phyloP scores from a whole-genome alignment of 2,888 invertebrate genomes.

The Bombyx huttoni region DNA sequence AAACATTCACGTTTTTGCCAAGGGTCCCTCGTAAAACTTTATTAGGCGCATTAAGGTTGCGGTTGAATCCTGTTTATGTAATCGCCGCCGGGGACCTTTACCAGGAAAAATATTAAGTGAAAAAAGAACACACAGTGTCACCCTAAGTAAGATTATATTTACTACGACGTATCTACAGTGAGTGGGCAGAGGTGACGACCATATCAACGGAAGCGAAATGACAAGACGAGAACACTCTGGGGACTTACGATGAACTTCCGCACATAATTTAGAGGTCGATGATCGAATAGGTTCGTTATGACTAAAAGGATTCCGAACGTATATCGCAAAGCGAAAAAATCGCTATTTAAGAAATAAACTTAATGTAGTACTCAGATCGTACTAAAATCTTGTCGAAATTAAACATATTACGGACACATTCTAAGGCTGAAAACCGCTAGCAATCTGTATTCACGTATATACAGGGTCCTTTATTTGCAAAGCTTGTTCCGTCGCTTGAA shows the following conservation, averaged over 20 bases:
- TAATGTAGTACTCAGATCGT: no score
- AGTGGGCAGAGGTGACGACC: constrained; percentile 25
- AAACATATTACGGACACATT: neutral
- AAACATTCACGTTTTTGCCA: constrained; percentile 64
- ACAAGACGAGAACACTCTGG: constrained; percentile 19
- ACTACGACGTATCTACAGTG: constrained; percentile 30
- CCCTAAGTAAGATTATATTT: constrained; percentile 54
- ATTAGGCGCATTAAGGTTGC: constrained; percentile 71
- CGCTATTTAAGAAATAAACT: neutral
- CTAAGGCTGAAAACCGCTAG: neutral
- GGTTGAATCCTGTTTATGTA: constrained; percentile 73
- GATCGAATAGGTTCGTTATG: neutral
- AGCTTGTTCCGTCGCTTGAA: constrained; percentile 29
- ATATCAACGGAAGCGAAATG: constrained; percentile 24
- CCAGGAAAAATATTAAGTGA: constrained; percentile 68
- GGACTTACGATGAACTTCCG: constrained; percentile 12
- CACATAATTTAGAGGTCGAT: neutral
- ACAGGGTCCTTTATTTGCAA: constrained; percentile 16
- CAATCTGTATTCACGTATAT: neutral
- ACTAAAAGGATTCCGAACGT: neutral
- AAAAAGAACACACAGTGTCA: constrained; percentile 61
- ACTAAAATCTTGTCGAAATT: no score
- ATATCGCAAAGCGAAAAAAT: neutral
- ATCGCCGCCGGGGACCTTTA: constrained; percentile 67
- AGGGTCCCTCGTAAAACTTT: constrained; percentile 71